Evolutionary conservation across 2,113 vertebrate genomes (phyloP).

Genomic region (Corydoras sp.): DNA sequence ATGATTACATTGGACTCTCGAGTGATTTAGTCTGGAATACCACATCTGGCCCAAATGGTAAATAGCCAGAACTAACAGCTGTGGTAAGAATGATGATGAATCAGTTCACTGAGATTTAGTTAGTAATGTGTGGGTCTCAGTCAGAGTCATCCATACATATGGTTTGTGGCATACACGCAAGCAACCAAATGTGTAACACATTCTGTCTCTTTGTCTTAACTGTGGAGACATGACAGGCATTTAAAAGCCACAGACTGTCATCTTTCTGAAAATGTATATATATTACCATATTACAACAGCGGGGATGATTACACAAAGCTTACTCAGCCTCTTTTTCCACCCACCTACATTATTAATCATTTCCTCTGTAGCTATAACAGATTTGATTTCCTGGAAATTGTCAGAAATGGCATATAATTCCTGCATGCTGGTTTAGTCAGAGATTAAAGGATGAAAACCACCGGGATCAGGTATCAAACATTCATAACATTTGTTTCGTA

Average conservation of each 20-base stretch:
- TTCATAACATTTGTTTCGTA: no score
- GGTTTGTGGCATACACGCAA: constrained; percentile 43
- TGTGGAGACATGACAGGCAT: constrained; percentile 57
- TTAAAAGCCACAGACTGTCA: constrained; percentile 51
- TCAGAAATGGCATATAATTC: constrained; percentile 41
- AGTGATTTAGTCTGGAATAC: constrained; percentile 17
- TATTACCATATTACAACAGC: constrained; percentile 55
- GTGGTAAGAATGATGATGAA: constrained; percentile 33
- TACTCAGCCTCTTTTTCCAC: constrained; percentile 38
- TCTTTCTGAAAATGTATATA: constrained; percentile 59
- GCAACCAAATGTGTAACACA: constrained; percentile 32
- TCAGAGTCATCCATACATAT: constrained; percentile 36
- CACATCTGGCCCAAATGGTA: constrained; percentile 14
- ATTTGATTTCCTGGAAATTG: constrained; percentile 57
- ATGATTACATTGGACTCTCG: constrained; percentile 8
- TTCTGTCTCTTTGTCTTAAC: constrained; percentile 23
- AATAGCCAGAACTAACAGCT: constrained; percentile 23
- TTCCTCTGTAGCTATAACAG: constrained; percentile 48
- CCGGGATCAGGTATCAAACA: no score
- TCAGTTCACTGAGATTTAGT: constrained; percentile 42
- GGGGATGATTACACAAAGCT: constrained; percentile 42
- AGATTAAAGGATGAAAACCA: no score
- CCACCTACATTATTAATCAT: constrained; percentile 59
- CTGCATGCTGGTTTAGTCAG: constrained; percentile 17
- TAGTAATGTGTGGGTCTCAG: constrained; percentile 38